Evolutionary conservation across 2,888 invertebrate genomes (phyloP).

Genomic region (Scotopteryx bipunctaria): DNA sequence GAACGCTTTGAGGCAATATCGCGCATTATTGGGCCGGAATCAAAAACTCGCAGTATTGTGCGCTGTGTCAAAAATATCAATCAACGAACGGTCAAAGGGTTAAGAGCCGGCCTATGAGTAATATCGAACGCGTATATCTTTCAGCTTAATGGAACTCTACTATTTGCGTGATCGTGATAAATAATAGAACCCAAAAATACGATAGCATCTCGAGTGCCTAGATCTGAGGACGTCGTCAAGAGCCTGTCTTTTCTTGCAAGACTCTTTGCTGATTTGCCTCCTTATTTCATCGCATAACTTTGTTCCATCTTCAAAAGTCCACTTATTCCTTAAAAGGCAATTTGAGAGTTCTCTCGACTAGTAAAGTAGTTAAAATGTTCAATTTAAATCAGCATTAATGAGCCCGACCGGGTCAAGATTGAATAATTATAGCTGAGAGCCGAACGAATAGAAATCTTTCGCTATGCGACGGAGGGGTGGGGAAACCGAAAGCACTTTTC

Average conservation of each 20-base stretch:
- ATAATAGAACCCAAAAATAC: no score
- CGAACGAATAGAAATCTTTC: constrained; percentile 6
- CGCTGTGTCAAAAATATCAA: constrained; percentile 16
- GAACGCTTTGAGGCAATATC: constrained; percentile 33
- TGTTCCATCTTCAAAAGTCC: neutral
- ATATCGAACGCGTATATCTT: no score
- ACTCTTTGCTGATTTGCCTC: neutral
- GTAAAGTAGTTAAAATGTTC: constrained; percentile 29
- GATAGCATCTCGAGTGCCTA: no score
- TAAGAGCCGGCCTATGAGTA: no score
- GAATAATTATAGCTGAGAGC: constrained; percentile 28
- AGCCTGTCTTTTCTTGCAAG: no score
- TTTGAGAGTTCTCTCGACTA: constrained; percentile 22
- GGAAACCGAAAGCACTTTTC: no score
- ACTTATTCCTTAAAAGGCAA: constrained; percentile 28
- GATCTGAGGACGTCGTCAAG: no score
- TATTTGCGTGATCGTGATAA: no score
- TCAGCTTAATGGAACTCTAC: no score
- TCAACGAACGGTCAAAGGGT: constrained; percentile 9
- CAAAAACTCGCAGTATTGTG: constrained; percentile 19
- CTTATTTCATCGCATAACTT: neutral
- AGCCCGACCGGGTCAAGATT: constrained; percentile 33
- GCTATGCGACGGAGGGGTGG: no score
- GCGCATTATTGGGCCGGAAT: constrained; percentile 28
- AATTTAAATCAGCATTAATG: constrained; percentile 32